Evolutionary conservation across 2,113 vertebrate genomes (phyloP), one percentile per base, ranked within the genome.

Genomic region (Cyanocitta stelleri): DNA sequence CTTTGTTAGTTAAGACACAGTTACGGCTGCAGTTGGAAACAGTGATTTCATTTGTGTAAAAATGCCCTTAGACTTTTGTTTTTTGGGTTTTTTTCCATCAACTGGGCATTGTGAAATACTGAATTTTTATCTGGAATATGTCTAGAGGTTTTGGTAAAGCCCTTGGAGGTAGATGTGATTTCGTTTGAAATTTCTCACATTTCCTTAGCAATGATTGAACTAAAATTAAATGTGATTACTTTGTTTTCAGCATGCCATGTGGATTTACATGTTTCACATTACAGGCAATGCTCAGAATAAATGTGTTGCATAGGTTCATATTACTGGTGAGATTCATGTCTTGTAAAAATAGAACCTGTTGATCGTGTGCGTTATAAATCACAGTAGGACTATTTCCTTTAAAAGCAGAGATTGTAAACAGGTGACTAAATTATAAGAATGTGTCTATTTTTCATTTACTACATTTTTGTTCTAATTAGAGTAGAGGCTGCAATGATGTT

Each of bases 331-430:
- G 46, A 30, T 66, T 93, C 61, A 51, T 80, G 62, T 82, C 59
- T 81, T 93, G 55, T 35, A 95, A 92, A 97, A 96, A 95, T 91
- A 96, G 85, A 80, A 91, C 32, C 68, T 74, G 32, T 85, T 92
- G 83, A 61, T 48, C 4, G 0, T 90, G 22, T 26, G 35, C 44
- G 73, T 92, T 87, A 61, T 92, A 78, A 85, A 91, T 41, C 6
- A 2, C 2, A 5, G 37, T 75, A 48, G 35, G 29, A 76, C 46
- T 83, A 0, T 86, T 90, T 95, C 43, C 52, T 85, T 87, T 77
- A 64, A 71, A 95, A 94, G 20, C 73, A 73, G 58, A 51, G 58
- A 32, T 54, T 85, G 62, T 73, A 77, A 93, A 86, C 22, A 37
- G 29, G 15, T 9, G 81, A 4, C 39, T 39, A 37, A 63, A 78